A percentile compares a stretch with the other conserved stretches of the same genome.
Evolutionary conservation across 2,113 vertebrate genomes (phyloP).

Genomic region (Ictidomys tridecemlineatus): DNA sequence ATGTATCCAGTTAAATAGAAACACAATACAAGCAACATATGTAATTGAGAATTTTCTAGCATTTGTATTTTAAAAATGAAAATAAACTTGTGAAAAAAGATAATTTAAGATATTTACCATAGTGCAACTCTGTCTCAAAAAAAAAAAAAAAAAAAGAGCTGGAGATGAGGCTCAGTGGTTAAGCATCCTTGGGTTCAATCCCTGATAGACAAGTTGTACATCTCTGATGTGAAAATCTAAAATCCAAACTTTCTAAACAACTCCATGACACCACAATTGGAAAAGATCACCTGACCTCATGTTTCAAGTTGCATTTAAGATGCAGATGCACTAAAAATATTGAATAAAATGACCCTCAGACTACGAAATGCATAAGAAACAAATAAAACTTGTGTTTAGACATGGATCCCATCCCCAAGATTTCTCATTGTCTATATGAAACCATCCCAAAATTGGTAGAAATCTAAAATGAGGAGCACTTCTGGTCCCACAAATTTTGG

Average conservation of each 20-base stretch:
- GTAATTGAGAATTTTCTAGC: conserved; percentile 26
- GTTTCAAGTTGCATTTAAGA: neutral
- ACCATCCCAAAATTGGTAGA: neutral
- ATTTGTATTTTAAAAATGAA: neutral
- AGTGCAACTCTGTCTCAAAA: too few species aligned
- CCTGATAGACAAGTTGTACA: neutral
- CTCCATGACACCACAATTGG: neutral
- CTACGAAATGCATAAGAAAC: neutral
- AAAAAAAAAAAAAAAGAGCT: too few species aligned
- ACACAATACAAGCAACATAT: neutral
- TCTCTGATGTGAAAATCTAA: neutral
- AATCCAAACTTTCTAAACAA: neutral
- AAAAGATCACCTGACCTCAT: neutral
- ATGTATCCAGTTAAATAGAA: neutral
- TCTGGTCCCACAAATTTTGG: neutral
- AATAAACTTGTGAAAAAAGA: neutral
- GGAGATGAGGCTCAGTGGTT: too few species aligned
- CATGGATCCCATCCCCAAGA: neutral
- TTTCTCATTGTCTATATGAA: neutral
- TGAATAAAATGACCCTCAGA: neutral
- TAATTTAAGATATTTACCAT: neutral
- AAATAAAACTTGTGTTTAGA: neutral
- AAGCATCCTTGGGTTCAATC: too few species aligned
- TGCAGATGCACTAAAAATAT: neutral
- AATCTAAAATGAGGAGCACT: neutral